Evolutionary conservation across 2,888 invertebrate genomes (phyloP).

Genomic region (Lasioglossum calceatum): DNA sequence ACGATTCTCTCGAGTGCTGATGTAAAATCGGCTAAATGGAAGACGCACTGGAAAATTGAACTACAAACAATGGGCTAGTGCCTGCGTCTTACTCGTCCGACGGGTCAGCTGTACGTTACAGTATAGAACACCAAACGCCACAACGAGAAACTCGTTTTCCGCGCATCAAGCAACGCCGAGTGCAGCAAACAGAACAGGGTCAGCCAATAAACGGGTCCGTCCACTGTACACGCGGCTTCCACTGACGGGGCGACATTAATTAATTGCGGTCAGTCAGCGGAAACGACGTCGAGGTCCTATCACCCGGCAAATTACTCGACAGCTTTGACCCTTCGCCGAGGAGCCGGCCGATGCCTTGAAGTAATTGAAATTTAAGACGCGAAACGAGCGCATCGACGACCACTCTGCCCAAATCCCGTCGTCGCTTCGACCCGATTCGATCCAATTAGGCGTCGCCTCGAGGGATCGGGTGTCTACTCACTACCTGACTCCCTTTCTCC

Average conservation of each 20-base stretch:
- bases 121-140: not conserved
- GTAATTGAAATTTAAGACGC: slow-evolving; percentile 79
- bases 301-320: slow-evolving; percentile 66
- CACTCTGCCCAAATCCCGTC: slow-evolving; percentile 53
- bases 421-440: slow-evolving; percentile 74
- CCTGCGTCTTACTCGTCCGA: not conserved
- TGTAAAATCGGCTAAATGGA: not conserved
- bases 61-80: not conserved
- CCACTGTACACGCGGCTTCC: not conserved
- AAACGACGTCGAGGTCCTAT: slow-evolving; percentile 64
- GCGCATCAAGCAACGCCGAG: not conserved
- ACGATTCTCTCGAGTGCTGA: not conserved
- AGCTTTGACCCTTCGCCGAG: slow-evolving; percentile 58
- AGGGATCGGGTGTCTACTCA: slow-evolving; percentile 49
- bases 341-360: slow-evolving; percentile 53
- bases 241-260: slow-evolving; percentile 52
- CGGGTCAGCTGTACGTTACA: not conserved
- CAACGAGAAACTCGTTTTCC: slow-evolving; percentile 13
- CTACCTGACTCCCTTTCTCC: not conserved
- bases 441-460: slow-evolving; percentile 76
- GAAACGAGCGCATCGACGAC: slow-evolving; percentile 66
- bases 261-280: slow-evolving; percentile 66
- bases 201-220: slow-evolving; percentile 20
- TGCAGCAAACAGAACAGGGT: slow-evolving; percentile 40
- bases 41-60: not conserved